Conservation (phyloP, 2,113 vertebrate species). For the Podilymbus podiceps region DNA sequence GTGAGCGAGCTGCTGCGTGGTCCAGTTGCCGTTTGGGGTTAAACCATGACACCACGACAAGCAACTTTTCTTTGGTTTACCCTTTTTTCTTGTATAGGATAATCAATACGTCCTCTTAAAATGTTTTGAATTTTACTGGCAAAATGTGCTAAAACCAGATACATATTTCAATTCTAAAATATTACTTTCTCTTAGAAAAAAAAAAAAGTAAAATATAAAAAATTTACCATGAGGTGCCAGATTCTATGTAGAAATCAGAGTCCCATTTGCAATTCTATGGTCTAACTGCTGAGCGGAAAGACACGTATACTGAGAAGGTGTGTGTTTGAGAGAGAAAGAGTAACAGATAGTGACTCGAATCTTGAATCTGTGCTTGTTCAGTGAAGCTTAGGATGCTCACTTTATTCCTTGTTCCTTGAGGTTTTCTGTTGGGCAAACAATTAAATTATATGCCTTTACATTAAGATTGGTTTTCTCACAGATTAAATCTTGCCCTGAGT, state of each 20-base stretch:
- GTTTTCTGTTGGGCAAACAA: neutral
- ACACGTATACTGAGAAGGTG: neutral
- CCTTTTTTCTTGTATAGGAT: neutral
- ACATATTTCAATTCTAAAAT: neutral
- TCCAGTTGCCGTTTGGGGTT: too few relatives aligned
- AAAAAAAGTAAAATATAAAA: neutral
- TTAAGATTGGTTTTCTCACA: neutral
- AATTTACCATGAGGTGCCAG: neutral
- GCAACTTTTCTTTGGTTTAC: neutral
- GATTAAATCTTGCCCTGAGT: neutral
- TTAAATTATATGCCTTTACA: neutral
- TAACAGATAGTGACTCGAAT: neutral
- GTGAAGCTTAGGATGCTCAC: neutral
- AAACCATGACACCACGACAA: neutral
- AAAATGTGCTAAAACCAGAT: neutral
- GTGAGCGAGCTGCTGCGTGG: too few relatives aligned
- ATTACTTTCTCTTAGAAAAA: neutral
- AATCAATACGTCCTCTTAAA: neutral
- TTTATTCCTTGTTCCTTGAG: neutral
- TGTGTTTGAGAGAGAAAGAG: neutral
- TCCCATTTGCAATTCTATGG: neutral
- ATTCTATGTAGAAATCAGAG: neutral
- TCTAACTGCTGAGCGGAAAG: neutral
- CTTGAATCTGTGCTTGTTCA: neutral
- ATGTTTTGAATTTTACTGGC: neutral